These are phyloP conservation scores for Silurus glanis DNA, from an alignment of 2,113 vertebrate genomes.

Conservation along the genomic window DNA sequence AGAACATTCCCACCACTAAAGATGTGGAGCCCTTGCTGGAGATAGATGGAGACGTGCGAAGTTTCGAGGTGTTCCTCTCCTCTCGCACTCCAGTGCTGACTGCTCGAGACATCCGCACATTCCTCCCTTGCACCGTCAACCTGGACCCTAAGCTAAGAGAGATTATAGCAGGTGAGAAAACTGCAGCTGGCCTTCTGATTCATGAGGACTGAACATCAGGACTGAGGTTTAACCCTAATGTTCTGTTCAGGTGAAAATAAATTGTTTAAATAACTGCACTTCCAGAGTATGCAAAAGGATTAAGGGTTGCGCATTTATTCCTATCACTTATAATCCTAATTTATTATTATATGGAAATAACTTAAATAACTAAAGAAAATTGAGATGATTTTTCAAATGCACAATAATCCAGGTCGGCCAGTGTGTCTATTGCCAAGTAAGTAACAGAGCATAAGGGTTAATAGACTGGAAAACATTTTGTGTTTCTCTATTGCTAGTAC, in stretches of 20 bases:
- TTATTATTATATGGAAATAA: too few species aligned
- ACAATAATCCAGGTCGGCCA: neutral
- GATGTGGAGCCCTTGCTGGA: conserved; percentile 97
- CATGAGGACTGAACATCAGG: neutral
- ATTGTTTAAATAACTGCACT: neutral
- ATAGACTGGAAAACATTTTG: neutral
- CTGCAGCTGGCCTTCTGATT: neutral
- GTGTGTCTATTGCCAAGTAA: neutral
- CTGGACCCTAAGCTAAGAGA: conserved; percentile 95
- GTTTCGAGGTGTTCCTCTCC: conserved; percentile 95
- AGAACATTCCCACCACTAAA: conserved; percentile 95
- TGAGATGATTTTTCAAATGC: neutral
- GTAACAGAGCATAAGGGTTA: neutral
- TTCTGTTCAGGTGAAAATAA: neutral
- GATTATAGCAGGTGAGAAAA: conserved; percentile 86
- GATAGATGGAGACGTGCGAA: conserved; percentile 94
- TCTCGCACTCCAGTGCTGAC: conserved; percentile 92
- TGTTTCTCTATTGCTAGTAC: neutral
- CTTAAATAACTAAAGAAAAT: neutral
- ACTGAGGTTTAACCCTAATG: neutral
- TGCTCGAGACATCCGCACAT: conserved; percentile 87
- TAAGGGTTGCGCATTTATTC: neutral
- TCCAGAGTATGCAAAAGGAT: neutral
- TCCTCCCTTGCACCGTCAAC: conserved; percentile 96
- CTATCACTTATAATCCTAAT: too few species aligned